Conservation (phyloP, 2,888 invertebrate genomes). For the Ditula angustiorana region DNA sequence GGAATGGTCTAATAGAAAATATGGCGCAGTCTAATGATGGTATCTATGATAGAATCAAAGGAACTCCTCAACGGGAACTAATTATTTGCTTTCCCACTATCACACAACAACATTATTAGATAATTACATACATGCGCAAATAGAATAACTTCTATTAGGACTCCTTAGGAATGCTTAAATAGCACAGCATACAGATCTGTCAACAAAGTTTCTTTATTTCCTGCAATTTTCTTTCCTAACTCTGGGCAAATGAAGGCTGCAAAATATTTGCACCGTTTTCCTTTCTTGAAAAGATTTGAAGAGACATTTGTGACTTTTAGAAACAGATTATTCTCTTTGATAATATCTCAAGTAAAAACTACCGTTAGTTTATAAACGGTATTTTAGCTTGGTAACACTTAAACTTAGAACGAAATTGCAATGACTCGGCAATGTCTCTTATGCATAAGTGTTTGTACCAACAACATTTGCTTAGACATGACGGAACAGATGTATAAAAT, state of each 20-base stretch:
- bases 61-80: too few species aligned
- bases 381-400: conserved; percentile 15
- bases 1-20: too few species aligned
- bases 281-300: conserved; percentile 25
- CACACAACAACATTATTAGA: too few species aligned
- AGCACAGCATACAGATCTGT: too few species aligned
- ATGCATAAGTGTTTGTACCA: conserved; percentile 15
- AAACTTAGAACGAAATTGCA: conserved; percentile 16
- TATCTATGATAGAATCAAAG: too few species aligned
- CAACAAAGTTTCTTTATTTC: too few species aligned
- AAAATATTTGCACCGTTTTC: conserved; percentile 23
- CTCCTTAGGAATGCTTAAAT: too few species aligned
- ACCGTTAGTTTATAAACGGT: conserved; percentile 38
- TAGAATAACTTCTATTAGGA: too few species aligned
- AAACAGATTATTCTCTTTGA: conserved; percentile 6
- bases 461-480: conserved; percentile 20
- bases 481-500: conserved; percentile 34
- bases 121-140: too few species aligned
- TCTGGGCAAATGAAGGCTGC: not conserved
- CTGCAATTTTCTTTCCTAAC: not conserved
- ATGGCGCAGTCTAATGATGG: too few species aligned
- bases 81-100: too few species aligned
- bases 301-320: conserved; percentile 24
- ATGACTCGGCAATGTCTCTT: conserved; percentile 30
- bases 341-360: conserved; percentile 14